These are phyloP conservation scores for Digitonthophagus gazella DNA, from an alignment of 2,888 invertebrate species.

Conservation along the genomic window DNA sequence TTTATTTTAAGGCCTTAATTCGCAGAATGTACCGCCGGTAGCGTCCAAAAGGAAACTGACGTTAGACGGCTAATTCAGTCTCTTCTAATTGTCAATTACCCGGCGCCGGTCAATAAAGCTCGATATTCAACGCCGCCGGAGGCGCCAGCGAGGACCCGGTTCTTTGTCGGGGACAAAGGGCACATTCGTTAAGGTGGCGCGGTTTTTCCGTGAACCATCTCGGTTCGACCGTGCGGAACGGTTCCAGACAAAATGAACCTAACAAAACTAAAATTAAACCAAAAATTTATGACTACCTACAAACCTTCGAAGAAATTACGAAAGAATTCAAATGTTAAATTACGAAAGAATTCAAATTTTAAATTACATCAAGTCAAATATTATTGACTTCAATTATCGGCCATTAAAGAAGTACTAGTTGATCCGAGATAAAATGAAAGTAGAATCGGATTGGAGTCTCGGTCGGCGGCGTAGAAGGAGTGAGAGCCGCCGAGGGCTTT, in stretches of 20 bases:
- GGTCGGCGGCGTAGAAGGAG: not conserved
- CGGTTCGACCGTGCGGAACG: not conserved
- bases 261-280: not conserved
- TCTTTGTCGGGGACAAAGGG: not conserved
- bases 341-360: too few species aligned
- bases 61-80: not conserved
- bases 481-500: not conserved
- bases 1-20: not conserved
- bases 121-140: not conserved
- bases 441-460: not conserved
- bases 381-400: too few species aligned
- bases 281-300: not conserved
- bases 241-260: not conserved
- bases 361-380: too few species aligned
- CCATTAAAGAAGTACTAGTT: too few species aligned
- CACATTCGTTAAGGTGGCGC: not conserved
- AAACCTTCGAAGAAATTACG: too few species aligned
- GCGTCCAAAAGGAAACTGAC: not conserved
- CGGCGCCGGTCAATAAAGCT: not conserved
- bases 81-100: not conserved
- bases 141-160: not conserved
- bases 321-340: too few species aligned
- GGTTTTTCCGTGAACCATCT: not conserved
- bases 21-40: too few species aligned
- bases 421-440: not conserved